A percentile compares a stretch with the other conserved stretches of the same genome.
Conservation (phyloP, 1,140 invertebrate species). For the Papilio polytes region DNA sequence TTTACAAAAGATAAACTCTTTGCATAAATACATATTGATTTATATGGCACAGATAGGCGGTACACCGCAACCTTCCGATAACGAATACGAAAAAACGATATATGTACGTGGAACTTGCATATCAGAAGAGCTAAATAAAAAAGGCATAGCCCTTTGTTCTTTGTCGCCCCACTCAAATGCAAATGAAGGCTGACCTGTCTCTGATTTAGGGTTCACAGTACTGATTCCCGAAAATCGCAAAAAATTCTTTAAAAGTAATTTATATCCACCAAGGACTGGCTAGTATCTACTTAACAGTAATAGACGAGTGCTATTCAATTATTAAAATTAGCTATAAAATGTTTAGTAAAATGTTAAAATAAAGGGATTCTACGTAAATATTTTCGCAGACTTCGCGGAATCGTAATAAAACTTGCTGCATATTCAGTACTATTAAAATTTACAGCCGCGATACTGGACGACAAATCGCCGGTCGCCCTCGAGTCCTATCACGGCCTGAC, state of each 20-base stretch:
- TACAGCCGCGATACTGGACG: conserved; percentile 66
- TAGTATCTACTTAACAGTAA: not conserved
- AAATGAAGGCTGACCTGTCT: conserved; percentile 65
- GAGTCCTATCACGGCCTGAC: conserved; percentile 52
- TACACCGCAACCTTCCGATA: conserved; percentile 67
- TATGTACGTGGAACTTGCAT: conserved; percentile 36
- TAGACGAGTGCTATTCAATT: conserved; percentile 42
- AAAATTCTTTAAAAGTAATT: conserved; percentile 47
- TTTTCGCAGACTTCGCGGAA: not conserved
- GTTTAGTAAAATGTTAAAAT: not conserved
- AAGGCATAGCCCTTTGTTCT: conserved; percentile 74
- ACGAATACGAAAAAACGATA: conserved; percentile 54
- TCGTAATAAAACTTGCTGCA: conserved; percentile 22
- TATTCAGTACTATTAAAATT: conserved; percentile 55
- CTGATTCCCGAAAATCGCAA: conserved; percentile 68
- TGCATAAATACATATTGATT: conserved; percentile 67
- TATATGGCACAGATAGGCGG: conserved; percentile 65
- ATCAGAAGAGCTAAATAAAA: conserved; percentile 58
- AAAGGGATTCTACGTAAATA: not conserved
- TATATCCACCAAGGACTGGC: not conserved
- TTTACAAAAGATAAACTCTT: conserved; percentile 41
- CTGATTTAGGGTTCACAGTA: conserved; percentile 74
- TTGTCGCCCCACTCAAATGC: conserved; percentile 78
- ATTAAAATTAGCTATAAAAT: not conserved
- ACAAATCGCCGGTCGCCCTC: conserved; percentile 62